Percentiles rank a stretch among this genome's conserved stretches.
These are phyloP conservation scores for Coecobrya sp. DNA, from an alignment of 2,888 invertebrate genomes.

Conservation along the genomic window DNA sequence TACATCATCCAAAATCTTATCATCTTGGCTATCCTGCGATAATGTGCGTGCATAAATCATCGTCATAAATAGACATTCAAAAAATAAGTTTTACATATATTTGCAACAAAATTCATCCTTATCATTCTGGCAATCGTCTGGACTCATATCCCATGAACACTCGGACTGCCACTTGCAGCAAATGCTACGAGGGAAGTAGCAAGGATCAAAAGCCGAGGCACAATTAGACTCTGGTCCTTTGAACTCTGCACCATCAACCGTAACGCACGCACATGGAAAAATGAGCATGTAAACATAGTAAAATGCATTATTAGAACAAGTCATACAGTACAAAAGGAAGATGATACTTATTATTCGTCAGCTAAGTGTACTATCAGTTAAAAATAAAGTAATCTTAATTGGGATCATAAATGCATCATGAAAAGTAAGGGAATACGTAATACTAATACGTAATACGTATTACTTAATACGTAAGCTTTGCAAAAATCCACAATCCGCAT, in stretches of 20 bases:
- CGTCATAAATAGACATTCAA: background rate
- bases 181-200: conserved; percentile 74
- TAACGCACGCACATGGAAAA: conserved; percentile 9
- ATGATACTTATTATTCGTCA: background rate
- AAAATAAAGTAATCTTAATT: conserved; percentile 35
- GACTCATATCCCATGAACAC: conserved; percentile 41
- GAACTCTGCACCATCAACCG: conserved; percentile 58
- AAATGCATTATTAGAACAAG: background rate
- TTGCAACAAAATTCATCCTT: conserved; percentile 68
- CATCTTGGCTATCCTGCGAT: background rate
- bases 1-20: too few relatives aligned
- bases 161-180: conserved; percentile 70
- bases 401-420: conserved; percentile 44
- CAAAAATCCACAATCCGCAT: background rate
- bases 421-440: conserved; percentile 30
- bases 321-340: background rate
- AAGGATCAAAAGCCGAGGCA: conserved; percentile 59
- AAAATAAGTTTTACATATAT: conserved; percentile 57
- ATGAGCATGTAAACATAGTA: background rate
- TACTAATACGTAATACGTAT: too few relatives aligned
- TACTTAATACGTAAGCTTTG: background rate
- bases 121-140: conserved; percentile 39
- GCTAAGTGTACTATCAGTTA: background rate
- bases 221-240: conserved; percentile 61
- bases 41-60: background rate